Evolutionary conservation across 2,888 invertebrate genomes (phyloP), one percentile per base, ranked within the genome.

Genomic region (Dryadula phaetusa): DNA sequence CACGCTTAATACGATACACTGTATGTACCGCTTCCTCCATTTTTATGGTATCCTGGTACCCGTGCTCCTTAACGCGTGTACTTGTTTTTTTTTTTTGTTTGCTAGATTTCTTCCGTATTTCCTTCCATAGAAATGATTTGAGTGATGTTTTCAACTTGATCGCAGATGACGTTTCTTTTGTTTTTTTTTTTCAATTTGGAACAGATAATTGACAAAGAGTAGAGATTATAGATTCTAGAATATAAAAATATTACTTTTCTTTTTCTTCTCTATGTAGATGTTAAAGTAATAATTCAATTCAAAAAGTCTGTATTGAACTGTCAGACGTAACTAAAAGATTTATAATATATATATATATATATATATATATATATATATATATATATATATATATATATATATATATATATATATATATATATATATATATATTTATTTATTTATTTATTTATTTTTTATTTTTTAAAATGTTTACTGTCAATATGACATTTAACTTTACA

Each of bases 31-130:
- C 79, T 85, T 86, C 86, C 84, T 84, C 82, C 79, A 85, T 78
- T 79, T 80, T 77, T 82, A 83, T 77, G 83, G 81, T 70, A 74
- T 84, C 84, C 85, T 79, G 74, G 78, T 77, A 75, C 56, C 28
- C 40, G 32, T 52, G 53, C 62, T 69, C 63, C 67, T 63, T 68
- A 61, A 66, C 40, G 42, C 65, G 66, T 66, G 65, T 63, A 61
- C 54, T 62, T 44, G 37, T 70, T 65, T 52, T 62, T 65, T 56
- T 60, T 44, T 16, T 44, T 16, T 18, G 2, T 0, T 16, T 5
- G 16, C 28, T 22, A 25, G 28, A 25, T 44, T 18, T 18, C 32
- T 60, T 60, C 14, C 56, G 25, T 56, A 56, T 40, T 60, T 44
- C 16, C 25, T 25, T 25, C 22, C 56, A 56, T 22, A 56, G 40